Evolutionary conservation across 2,888 invertebrate species (phyloP).

Genomic region (Hypomecis punctinalis): DNA sequence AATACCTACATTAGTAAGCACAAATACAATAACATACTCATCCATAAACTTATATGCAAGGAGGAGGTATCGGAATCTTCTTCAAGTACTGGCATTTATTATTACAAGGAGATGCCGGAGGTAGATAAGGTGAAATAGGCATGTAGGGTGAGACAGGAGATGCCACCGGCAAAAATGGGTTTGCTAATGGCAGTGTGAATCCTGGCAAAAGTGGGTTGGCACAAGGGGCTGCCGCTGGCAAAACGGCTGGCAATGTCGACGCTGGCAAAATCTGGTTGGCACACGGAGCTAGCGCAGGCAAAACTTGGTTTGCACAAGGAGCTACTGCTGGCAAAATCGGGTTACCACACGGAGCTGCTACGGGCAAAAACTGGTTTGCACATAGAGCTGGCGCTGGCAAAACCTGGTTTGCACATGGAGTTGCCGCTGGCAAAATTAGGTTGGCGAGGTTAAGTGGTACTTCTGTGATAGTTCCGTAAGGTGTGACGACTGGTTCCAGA

Average conservation of each 20-base stretch:
- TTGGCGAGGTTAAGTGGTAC: constrained; percentile 7
- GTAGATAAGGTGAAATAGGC: constrained; percentile 48
- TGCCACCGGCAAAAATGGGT: constrained; percentile 59
- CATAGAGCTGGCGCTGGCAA: neutral
- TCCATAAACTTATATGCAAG: constrained; percentile 52
- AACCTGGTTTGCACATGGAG: neutral
- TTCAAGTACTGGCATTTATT: constrained; percentile 60
- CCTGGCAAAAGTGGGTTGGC: neutral
- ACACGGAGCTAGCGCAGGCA: neutral
- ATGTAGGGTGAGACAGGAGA: constrained; percentile 59
- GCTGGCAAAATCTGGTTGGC: constrained; percentile 15
- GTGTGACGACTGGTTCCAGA: constrained; percentile 11
- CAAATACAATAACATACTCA: neutral
- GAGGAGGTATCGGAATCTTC: constrained; percentile 70
- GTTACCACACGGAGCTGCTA: neutral
- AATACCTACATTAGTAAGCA: neutral
- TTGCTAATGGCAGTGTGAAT: constrained; percentile 24
- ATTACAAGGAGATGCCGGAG: constrained; percentile 50
- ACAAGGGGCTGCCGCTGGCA: no score
- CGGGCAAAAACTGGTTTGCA: constrained; percentile 15
- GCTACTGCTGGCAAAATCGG: no score
- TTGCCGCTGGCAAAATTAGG: neutral
- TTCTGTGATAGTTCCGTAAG: constrained; percentile 21
- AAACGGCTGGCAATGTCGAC: neutral
- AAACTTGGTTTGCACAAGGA: no score